phyloP scores from a whole-genome alignment of 1,140 invertebrate species.

The Sitophilus oryzae region DNA sequence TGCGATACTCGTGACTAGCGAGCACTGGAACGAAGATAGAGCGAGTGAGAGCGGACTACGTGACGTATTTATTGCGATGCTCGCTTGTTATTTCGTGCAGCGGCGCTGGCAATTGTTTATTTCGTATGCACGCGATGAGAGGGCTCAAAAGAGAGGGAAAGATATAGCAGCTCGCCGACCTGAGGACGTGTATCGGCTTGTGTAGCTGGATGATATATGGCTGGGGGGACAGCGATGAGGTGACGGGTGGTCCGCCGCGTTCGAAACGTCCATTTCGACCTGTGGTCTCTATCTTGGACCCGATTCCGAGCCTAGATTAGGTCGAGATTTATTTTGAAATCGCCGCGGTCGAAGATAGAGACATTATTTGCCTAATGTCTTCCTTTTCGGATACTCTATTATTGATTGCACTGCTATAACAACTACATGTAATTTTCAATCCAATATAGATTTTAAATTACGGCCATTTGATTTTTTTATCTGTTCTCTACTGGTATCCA shows the following conservation, averaged over 20 bases:
- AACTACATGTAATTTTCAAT: no score
- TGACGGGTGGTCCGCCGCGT: constrained; percentile 9
- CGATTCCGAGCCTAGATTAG: background rate
- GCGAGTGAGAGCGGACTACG: constrained; percentile 10
- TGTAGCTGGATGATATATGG: constrained; percentile 14
- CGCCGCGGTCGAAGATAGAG: background rate
- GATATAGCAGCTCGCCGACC: constrained; percentile 5
- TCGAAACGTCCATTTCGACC: background rate
- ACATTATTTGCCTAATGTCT: background rate
- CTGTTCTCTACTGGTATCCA: no score
- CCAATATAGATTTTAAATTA: no score
- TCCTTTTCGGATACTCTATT: no score
- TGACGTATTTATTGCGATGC: constrained; percentile 27
- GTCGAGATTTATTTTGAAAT: background rate
- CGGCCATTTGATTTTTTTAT: no score
- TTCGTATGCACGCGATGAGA: constrained; percentile 16
- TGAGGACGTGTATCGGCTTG: constrained; percentile 12
- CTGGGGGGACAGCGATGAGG: background rate
- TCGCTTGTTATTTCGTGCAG: constrained; percentile 26
- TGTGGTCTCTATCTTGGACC: background rate
- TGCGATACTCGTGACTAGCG: constrained; percentile 25
- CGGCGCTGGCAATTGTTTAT: constrained; percentile 27
- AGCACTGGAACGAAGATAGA: constrained; percentile 20
- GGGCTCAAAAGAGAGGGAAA: no score
- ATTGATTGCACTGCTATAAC: no score